Conservation (phyloP, 92 coral and sea anemone genomes). For the Galaxea fascicularis region DNA sequence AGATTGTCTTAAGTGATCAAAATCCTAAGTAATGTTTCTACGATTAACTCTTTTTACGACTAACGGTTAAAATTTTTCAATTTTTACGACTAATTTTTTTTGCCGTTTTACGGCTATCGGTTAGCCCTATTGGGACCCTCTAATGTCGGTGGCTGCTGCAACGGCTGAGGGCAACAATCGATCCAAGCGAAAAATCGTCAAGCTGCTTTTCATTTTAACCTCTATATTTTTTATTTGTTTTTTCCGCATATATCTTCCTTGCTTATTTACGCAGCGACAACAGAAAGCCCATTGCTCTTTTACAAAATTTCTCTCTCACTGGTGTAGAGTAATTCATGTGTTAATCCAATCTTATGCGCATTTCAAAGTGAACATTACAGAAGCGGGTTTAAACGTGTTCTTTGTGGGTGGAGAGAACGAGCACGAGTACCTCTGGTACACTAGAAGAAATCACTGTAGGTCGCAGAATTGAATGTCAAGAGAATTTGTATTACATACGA, state of each 20-base stretch:
- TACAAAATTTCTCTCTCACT: slow-evolving; percentile 61
- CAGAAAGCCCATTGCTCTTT: slow-evolving; percentile 19
- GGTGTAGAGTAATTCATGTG: slow-evolving; percentile 61
- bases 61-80: too few relatives aligned
- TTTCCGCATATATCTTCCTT: slow-evolving; percentile 34
- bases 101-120: too few relatives aligned
- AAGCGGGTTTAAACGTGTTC: slow-evolving; percentile 54
- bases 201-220: slow-evolving; percentile 66
- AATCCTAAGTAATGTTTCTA: too few relatives aligned
- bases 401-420: background rate
- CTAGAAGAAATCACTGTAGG: background rate
- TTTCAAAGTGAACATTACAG: slow-evolving; percentile 72
- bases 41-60: too few relatives aligned
- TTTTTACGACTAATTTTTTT: too few relatives aligned
- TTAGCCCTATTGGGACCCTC: too few relatives aligned
- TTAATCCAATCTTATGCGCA: slow-evolving; percentile 71
- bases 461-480: background rate
- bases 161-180: slow-evolving; percentile 33
- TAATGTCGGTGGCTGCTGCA: slow-evolving; percentile 37
- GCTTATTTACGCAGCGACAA: slow-evolving; percentile 28
- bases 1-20: too few relatives aligned
- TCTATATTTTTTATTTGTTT: slow-evolving; percentile 61
- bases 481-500: background rate
- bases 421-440: background rate
- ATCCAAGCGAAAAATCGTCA: slow-evolving; percentile 74